Evolutionary conservation across 2,888 invertebrate genomes (phyloP), one percentile per base, ranked within the genome.

Genomic region (Belgica antarctica): DNA sequence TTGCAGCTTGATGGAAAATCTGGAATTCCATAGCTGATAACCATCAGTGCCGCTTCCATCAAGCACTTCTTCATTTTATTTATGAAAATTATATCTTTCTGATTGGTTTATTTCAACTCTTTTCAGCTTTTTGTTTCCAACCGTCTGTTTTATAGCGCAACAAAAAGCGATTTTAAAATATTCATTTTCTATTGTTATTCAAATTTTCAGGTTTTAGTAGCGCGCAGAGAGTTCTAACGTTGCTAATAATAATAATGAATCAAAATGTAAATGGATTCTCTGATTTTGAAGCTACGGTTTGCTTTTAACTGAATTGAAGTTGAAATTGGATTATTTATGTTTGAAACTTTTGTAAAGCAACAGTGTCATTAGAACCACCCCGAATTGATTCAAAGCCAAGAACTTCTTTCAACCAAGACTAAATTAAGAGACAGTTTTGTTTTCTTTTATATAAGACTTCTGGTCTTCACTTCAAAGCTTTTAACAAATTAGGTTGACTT

Each of bases 111-210:
- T 57, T 68, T 34, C 19, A 17, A 63, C n/a, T 63, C 36, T 41
- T 24, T 61, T n/a, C 7, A 15, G 5, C 34, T 41, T n/a, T 15
- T 52, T 52, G 22, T 22, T 52, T 52, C 52, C 17, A 52, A 52
- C 52, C 52, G 52, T 52, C 52, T 17, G 22, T n/a, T 52, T 52
- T 22, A 52, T 52, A 22, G 52, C 52, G 17, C 3, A 52, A 52
- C 52, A 52, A 52, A 52, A 52, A 52, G 52, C 22, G 52, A 52
- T 62, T 62, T 62, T 62, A 62, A 62, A 65, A 46, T 28, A 68
- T 68, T 52, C 28, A 65, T 34, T 63, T 69, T 70, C 69, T 57
- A 71, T 71, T 71, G 69, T 71, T 63, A 71, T 71, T 71, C 24
- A 71, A 71, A 71, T 71, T 59, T 59, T 61, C 52, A 52, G 22